Base-by-base conservation (phyloP, 2,797 vertebrate genomes). In the Takifugu ocellatus region DNA sequence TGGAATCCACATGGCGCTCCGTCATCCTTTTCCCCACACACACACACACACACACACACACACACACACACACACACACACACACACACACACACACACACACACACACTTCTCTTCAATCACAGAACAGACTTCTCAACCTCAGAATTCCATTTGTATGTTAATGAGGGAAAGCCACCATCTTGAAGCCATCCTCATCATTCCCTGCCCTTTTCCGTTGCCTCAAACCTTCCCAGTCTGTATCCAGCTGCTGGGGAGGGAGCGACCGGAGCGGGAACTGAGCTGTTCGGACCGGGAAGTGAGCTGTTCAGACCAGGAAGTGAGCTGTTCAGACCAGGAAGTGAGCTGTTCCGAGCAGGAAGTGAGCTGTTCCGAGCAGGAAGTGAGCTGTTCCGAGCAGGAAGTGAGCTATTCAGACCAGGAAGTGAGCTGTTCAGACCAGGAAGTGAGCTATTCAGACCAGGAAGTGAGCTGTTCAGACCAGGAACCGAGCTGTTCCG, bases 81-180 rank as follows among this genome's bases (percentile, higher is more conserved):
- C n/a, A n/a, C n/a, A n/a, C n/a, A n/a, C n/a, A n/a, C n/a, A 12
- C 50, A 31, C 6, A 12, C 50, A 31, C 6, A 27, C 26, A 58
- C 60, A 70, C 59, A 56, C 62, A 47, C 59, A 55, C 72, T 74
- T 82, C 74, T 63, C 48, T 82, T 86, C 85, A 88, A 88, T 89
- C 90, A 88, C 80, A 81, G 84, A 72, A 70, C 84, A 78, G 81
- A 72, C 75, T 84, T 75, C 87, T 90, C 86, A 87, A 89, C 89
- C 63, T 79, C 88, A 88, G 78, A 86, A 91, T 87, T 88, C 89
- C 84, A 91, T 92, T 90, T 91, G 90, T 91, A 91, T 92, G 91
- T 89, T 90, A 92, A 91, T 92, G 82, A 90, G 84, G 78, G 61
- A 75, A 82, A 68, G 78, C 72, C 83, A 80, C 79, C 84, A 87